These are phyloP conservation scores for Chroicocephalus ridibundus DNA, from an alignment of 2,113 vertebrate genomes.

Conservation along the genomic window DNA sequence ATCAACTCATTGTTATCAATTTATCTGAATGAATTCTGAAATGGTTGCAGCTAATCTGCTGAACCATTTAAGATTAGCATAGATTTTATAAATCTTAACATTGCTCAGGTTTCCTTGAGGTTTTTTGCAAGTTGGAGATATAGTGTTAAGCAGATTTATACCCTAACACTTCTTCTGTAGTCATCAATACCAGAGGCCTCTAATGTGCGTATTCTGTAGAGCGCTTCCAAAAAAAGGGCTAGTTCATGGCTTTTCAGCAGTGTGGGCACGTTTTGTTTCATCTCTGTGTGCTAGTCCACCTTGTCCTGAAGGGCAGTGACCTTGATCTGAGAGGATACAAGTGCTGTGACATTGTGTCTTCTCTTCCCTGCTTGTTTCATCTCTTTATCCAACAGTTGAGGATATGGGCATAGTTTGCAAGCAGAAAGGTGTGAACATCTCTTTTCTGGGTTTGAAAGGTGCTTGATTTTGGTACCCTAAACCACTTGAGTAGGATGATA, in stretches of 20 bases:
- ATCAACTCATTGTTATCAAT: not conserved
- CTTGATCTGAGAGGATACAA: not conserved
- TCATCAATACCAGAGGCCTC: not conserved
- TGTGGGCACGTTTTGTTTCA: not conserved
- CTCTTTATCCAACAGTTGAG: not conserved
- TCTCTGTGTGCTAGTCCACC: not conserved
- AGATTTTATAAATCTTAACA: not conserved
- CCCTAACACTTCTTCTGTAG: not conserved
- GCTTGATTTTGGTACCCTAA: not conserved
- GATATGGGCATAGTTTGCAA: not conserved
- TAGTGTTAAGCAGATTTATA: not conserved
- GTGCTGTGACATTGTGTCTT: not conserved
- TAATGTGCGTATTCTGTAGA: not conserved
- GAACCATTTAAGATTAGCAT: not conserved
- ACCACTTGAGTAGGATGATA: not conserved
- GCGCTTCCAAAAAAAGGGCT: not conserved
- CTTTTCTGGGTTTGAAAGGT: not conserved
- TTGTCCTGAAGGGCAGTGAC: not conserved
- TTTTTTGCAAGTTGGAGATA: not conserved
- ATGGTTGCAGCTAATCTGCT: not conserved
- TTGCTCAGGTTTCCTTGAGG: not conserved
- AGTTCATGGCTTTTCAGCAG: not conserved
- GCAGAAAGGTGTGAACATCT: not conserved
- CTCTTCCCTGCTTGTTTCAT: not conserved
- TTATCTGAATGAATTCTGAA: not conserved